A percentile compares a stretch with the other conserved stretches of the same genome.
These are phyloP conservation scores for Xiphias gladius DNA, from an alignment of 2,113 vertebrate species.

Conservation along the genomic window DNA sequence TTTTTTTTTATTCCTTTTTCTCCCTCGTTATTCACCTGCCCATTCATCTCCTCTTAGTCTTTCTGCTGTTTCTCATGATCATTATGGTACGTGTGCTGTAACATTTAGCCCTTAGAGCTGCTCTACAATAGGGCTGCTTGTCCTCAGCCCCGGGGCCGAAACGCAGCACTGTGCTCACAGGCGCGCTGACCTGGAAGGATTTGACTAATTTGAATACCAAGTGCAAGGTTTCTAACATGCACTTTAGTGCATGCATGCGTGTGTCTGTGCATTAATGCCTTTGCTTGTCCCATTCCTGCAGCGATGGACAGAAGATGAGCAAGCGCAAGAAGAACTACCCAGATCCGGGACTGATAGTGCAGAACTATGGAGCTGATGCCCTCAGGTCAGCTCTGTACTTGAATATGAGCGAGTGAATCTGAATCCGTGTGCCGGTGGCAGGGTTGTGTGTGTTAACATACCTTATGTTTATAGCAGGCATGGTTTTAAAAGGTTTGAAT, in stretches of 20 bases:
- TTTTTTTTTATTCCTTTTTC: background rate
- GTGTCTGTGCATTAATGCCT: conserved; percentile 66
- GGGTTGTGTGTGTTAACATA: conserved; percentile 15
- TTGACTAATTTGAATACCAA: conserved; percentile 74
- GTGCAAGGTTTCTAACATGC: conserved; percentile 66
- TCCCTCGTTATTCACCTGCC: background rate
- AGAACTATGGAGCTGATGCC: conserved; percentile 94
- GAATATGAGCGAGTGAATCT: conserved; percentile 42
- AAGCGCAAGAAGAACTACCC: conserved; percentile 99
- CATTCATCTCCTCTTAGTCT: conserved; percentile 20
- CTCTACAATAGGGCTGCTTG: conserved; percentile 48
- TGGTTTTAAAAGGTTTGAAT: conserved; percentile 50
- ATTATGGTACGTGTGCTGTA: conserved; percentile 37
- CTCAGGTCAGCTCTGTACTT: conserved; percentile 88
- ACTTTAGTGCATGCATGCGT: conserved; percentile 55
- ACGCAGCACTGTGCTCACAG: conserved; percentile 57
- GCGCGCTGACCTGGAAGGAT: conserved; percentile 80
- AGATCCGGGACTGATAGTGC: conserved; percentile 90
- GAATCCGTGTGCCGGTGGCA: conserved; percentile 50
- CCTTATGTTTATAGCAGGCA: conserved; percentile 46
- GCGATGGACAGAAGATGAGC: conserved; percentile 99
- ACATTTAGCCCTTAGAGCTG: conserved; percentile 52
- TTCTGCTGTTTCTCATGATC: conserved; percentile 28
- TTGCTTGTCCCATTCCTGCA: conserved; percentile 73
- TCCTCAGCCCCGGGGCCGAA: conserved; percentile 62